Percentiles rank a stretch among this genome's conserved stretches.
phyloP scores from a whole-genome alignment of 2,888 invertebrate species.

The Harpalus rufipes region DNA sequence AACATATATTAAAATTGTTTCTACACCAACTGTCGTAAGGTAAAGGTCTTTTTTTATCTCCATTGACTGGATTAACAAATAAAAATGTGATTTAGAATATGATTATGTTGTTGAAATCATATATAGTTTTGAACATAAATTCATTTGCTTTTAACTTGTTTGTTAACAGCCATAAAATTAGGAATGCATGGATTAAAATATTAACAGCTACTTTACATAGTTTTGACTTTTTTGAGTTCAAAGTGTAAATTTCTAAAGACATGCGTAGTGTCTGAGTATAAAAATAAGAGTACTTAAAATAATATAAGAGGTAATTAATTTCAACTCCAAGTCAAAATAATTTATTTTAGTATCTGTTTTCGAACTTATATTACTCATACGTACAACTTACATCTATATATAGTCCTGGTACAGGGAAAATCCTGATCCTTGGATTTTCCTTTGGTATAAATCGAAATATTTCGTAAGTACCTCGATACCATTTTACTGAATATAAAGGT shows the following conservation, averaged over 20 bases:
- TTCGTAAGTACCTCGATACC: constrained; percentile 84
- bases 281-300: constrained; percentile 54
- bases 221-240: constrained; percentile 13
- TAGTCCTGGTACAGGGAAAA: constrained; percentile 83
- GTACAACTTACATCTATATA: constrained; percentile 85
- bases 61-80: too few species aligned
- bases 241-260: constrained; percentile 21
- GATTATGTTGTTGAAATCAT: too few species aligned
- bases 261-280: constrained; percentile 15
- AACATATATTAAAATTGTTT: too few species aligned
- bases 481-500: constrained; percentile 84
- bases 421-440: constrained; percentile 82
- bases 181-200: neutral
- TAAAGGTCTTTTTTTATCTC: too few species aligned
- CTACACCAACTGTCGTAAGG: too few species aligned
- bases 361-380: constrained; percentile 73
- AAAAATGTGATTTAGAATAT: neutral
- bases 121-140: constrained; percentile 4
- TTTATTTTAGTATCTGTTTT: constrained; percentile 46
- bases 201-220: neutral
- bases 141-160: too few species aligned
- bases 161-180: neutral
- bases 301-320: constrained; percentile 43
- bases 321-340: constrained; percentile 45
- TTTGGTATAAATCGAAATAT: constrained; percentile 85